Evolutionary conservation across 2,113 vertebrate genomes (phyloP), one percentile per base, ranked within the genome.

Genomic region (Nesogale talazaci): DNA sequence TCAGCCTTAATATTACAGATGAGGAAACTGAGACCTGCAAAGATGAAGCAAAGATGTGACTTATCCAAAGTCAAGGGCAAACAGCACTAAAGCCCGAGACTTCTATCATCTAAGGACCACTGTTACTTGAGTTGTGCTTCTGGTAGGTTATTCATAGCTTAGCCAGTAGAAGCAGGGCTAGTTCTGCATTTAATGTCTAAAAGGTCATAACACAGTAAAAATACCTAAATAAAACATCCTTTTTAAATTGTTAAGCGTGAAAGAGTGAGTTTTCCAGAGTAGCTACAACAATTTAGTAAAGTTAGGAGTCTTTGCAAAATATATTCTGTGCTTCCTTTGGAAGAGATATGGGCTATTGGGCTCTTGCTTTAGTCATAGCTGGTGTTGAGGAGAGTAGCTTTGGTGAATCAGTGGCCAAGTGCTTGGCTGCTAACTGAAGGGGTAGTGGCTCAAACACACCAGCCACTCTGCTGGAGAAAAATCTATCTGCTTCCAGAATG

Each of bases 181-280:
- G 15, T 27, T 27, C 72, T 91, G 3, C 72, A 80, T 29, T 88
- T 27, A 14, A 70, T 4, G 8, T 67, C 81, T 74, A 80, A 77
- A 90, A 40, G 3, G 1, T 79, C 25, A 40, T 29, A 29, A 61
- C n/a, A 36, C 15, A 12, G 29, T 42, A 69, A 76, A 12, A 25
- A 27, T 27, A 16, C 74, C 38, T 70, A 93, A 86, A 93, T 25
- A 8, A n/a, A 76, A 36, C 0, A 16, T 94, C 31, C 20, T 79
- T 89, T 80, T 85, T 74, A 83, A 83, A 69, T 80, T 81, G 88
- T 83, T 70, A 78, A 92, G 57, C 20, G 76, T 19, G 52, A 90
- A 1, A 76, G 95, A 86, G 79, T 65, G 29, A 67, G 74, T 92
- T 95, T 94, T 77, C 74, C 85, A 83, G 42, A 82, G 75, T 52